Evolutionary conservation across 2,113 vertebrate genomes (phyloP).

Genomic region (Dicaeum eximium): DNA sequence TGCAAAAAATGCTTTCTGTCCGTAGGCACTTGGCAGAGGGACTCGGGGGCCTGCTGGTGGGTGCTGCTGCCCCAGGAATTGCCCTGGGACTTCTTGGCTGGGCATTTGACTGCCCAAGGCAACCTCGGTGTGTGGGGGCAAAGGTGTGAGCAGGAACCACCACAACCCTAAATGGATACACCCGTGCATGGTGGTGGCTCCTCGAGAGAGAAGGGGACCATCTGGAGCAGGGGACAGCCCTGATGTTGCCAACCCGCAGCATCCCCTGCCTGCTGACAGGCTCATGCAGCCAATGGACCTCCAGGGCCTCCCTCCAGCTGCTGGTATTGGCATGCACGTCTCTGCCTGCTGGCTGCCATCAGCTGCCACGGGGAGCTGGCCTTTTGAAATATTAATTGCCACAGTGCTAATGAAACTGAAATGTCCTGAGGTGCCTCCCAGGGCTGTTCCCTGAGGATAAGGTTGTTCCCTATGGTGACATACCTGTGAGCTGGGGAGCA

Average conservation of each 20-base stretch:
- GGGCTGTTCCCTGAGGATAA: background rate
- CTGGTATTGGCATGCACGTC: accelerated
- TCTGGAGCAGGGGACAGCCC: background rate
- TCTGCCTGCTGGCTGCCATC: background rate
- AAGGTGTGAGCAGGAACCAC: background rate
- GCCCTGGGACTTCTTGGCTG: background rate
- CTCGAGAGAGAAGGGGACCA: background rate
- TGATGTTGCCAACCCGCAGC: background rate
- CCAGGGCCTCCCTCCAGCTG: background rate
- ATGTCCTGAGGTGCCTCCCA: background rate
- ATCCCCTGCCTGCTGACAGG: background rate
- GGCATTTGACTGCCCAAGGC: background rate
- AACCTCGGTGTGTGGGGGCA: accelerated
- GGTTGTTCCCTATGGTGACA: background rate
- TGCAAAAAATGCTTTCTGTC: background rate
- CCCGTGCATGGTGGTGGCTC: accelerated
- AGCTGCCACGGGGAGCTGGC: background rate
- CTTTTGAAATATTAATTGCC: constrained; percentile 48
- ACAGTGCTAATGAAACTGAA: background rate
- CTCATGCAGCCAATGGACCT: background rate
- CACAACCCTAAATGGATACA: background rate
- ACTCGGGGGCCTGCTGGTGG: accelerated
- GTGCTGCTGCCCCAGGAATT: background rate
- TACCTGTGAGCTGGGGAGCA: constrained; percentile 91
- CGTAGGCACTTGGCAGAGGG: background rate